Conservation (phyloP, 2,113 vertebrate species). For the Seriola dumerili region DNA sequence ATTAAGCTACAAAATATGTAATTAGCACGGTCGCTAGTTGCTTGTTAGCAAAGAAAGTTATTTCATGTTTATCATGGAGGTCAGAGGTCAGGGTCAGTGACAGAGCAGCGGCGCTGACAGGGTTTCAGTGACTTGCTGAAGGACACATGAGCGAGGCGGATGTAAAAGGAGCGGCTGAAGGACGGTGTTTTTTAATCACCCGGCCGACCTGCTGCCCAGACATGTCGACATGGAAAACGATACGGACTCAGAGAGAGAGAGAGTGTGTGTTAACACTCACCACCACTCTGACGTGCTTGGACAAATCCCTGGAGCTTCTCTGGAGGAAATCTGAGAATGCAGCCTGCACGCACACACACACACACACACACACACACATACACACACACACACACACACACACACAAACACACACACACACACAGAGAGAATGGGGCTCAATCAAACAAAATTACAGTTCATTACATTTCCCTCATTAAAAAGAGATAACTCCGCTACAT, state of each 20-base stretch:
- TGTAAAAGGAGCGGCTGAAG: slow-evolving; percentile 41
- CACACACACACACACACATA: slow-evolving; percentile 45
- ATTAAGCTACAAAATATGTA: background rate
- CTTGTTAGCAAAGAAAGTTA: background rate
- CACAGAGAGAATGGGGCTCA: slow-evolving; percentile 20
- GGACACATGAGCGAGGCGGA: slow-evolving; percentile 4
- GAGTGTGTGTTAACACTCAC: slow-evolving; percentile 86
- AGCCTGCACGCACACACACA: slow-evolving; percentile 83
- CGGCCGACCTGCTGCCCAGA: slow-evolving; percentile 37
- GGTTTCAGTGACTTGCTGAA: background rate
- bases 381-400: slow-evolving; percentile 33
- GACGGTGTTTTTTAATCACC: slow-evolving; percentile 61
- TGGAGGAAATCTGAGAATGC: slow-evolving; percentile 98
- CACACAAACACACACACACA: slow-evolving; percentile 44
- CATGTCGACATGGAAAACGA: slow-evolving; percentile 61
- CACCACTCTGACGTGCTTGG: slow-evolving; percentile 96
- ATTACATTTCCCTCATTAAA: slow-evolving; percentile 60
- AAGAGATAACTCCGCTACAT: slow-evolving; percentile 36
- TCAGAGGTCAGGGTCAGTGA: slow-evolving; percentile 7
- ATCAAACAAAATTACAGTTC: slow-evolving; percentile 65
- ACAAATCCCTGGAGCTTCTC: slow-evolving; percentile 97
- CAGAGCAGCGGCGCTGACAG: background rate
- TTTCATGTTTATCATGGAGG: background rate
- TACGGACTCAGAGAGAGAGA: slow-evolving; percentile 33
- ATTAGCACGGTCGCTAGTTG: background rate